These are phyloP conservation scores for Morus bassanus DNA, from an alignment of 2,797 vertebrate species.

Conservation along the genomic window DNA sequence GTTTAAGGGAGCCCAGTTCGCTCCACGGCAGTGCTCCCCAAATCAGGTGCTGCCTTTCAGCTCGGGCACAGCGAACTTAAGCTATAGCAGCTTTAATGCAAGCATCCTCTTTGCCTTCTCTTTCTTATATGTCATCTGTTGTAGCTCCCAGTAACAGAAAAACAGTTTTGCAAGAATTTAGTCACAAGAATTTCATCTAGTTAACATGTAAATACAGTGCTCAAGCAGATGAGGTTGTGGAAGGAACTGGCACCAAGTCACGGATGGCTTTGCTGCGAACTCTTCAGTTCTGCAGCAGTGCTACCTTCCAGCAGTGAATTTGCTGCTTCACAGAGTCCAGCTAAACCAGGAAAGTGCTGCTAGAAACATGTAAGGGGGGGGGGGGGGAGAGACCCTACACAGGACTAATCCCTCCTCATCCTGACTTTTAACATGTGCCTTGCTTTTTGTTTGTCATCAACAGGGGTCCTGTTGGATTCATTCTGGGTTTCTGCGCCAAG, in stretches of 20 bases:
- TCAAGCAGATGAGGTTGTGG: background rate
- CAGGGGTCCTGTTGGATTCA: fast-evolving
- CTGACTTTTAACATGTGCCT: background rate
- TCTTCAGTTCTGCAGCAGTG: background rate
- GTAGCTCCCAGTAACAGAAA: background rate
- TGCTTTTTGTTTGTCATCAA: background rate
- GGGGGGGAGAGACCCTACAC: background rate
- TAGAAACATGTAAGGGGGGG: background rate
- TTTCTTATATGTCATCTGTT: fast-evolving
- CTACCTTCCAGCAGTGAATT: fast-evolving
- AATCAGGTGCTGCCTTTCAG: background rate
- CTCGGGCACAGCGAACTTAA: background rate
- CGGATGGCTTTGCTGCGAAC: background rate
- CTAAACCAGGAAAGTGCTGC: background rate
- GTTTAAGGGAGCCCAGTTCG: background rate
- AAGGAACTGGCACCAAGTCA: background rate
- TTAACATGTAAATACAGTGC: background rate
- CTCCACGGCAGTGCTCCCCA: background rate
- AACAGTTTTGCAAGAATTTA: background rate
- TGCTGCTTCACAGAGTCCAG: fast-evolving
- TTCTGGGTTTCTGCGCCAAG: background rate
- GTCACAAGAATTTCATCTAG: background rate
- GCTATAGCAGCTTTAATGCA: background rate
- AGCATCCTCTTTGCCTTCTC: background rate
- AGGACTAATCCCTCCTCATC: background rate